phyloP scores from a whole-genome alignment of 2,797 vertebrate genomes.

The Danio kyathit region DNA sequence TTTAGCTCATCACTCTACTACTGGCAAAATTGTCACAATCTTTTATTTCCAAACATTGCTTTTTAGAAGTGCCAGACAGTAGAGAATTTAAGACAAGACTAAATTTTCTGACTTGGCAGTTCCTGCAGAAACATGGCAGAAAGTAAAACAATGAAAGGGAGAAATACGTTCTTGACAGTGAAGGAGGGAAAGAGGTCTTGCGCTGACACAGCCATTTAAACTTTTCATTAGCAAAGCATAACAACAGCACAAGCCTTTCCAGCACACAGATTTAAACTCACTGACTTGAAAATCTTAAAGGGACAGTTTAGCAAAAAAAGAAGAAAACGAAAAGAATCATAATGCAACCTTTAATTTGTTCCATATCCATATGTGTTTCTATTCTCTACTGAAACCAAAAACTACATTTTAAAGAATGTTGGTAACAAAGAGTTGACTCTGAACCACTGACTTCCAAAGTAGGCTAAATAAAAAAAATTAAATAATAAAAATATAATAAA shows the following conservation, averaged over 20 bases:
- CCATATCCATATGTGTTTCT: too few relatives aligned
- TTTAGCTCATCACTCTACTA: not conserved
- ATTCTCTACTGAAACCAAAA: too few relatives aligned
- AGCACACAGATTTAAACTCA: constrained; percentile 1
- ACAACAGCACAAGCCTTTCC: constrained; percentile 19
- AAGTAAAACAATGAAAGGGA: constrained; percentile 8
- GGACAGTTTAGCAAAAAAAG: too few relatives aligned
- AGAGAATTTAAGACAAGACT: not conserved
- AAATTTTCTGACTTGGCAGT: constrained; percentile 8
- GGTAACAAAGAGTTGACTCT: too few relatives aligned
- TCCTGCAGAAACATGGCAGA: not conserved
- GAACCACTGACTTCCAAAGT: too few relatives aligned
- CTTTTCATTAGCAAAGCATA: constrained; percentile 54
- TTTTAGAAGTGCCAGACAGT: not conserved
- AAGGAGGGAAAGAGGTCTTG: constrained; percentile 25
- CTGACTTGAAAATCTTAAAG: not conserved
- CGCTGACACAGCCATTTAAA: constrained; percentile 34
- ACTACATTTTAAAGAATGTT: too few relatives aligned
- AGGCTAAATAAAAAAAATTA: too few relatives aligned
- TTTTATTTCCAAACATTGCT: not conserved
- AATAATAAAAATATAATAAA: too few relatives aligned
- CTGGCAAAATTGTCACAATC: not conserved
- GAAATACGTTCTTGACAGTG: constrained; percentile 12
- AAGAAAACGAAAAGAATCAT: too few relatives aligned
- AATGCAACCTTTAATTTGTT: too few relatives aligned